These are phyloP conservation scores for Druon quercuslanigerum DNA, from an alignment of 1,140 invertebrate genomes.

Conservation along the genomic window DNA sequence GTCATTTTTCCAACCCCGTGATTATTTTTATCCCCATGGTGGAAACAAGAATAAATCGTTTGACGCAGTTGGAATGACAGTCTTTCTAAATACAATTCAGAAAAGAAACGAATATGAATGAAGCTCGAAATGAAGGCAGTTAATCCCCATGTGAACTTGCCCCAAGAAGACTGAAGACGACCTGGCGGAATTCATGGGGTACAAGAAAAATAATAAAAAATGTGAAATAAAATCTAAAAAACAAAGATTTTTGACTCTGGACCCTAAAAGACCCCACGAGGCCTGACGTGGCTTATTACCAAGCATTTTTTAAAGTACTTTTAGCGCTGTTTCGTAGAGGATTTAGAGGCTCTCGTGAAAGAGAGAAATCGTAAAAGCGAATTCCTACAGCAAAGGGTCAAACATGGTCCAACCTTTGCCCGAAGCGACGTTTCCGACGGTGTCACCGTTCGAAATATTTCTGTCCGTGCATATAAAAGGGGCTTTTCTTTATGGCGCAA, in stretches of 20 bases:
- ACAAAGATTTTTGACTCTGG: not conserved
- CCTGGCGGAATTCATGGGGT: slow-evolving; percentile 43
- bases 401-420: slow-evolving; percentile 39
- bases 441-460: slow-evolving; percentile 51
- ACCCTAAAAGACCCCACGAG: slow-evolving; percentile 28
- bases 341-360: not conserved
- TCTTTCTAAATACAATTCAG: too few relatives aligned
- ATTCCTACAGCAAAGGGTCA: slow-evolving; percentile 17
- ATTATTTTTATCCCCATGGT: too few relatives aligned
- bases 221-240: not conserved
- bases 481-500: slow-evolving; percentile 31
- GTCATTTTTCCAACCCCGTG: too few relatives aligned
- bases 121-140: too few relatives aligned
- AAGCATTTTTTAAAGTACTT: slow-evolving; percentile 43
- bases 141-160: too few relatives aligned
- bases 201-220: slow-evolving; percentile 50
- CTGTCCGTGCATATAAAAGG: slow-evolving; percentile 40
- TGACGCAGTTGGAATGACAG: too few relatives aligned
- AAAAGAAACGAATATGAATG: too few relatives aligned
- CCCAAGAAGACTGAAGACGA: slow-evolving; percentile 25
- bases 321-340: slow-evolving; percentile 1
- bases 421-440: slow-evolving; percentile 41
- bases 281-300: slow-evolving; percentile 46
- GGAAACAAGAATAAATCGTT: too few relatives aligned
- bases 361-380: slow-evolving; percentile 33